Conservation (phyloP, 2,113 vertebrate genomes). For the Uropsilus gracilis region DNA sequence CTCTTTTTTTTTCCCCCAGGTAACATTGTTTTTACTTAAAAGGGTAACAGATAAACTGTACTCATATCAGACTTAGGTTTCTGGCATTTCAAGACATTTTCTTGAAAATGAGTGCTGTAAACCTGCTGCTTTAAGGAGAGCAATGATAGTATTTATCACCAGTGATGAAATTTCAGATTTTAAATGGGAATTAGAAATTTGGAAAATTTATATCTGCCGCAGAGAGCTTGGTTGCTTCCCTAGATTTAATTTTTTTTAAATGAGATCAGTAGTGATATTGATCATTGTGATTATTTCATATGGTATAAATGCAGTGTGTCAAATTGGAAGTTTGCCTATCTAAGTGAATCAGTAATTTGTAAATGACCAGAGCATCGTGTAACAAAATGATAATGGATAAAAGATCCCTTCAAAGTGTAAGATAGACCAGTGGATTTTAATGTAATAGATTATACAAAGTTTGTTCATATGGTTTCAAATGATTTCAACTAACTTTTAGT, state of each 20-base stretch:
- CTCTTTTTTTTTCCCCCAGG: neutral
- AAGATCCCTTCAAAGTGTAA: conserved; percentile 51
- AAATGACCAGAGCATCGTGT: neutral
- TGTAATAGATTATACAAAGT: conserved; percentile 30
- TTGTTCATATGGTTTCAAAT: conserved; percentile 20
- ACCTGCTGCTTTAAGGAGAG: conserved; percentile 30
- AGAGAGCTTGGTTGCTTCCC: neutral
- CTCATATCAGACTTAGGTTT: conserved; percentile 21
- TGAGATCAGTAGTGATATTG: conserved; percentile 41
- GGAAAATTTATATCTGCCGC: conserved; percentile 19
- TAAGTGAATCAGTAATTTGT: conserved; percentile 22
- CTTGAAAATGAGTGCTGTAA: conserved; percentile 55
- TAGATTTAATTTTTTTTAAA: conserved; percentile 45
- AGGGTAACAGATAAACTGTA: neutral
- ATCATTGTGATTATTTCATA: conserved; percentile 63
- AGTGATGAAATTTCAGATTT: conserved; percentile 38
- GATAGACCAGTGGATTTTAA: conserved; percentile 31
- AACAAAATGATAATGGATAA: conserved; percentile 25
- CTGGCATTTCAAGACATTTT: conserved; percentile 24
- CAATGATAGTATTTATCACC: conserved; percentile 36
- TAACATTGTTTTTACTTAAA: conserved; percentile 42
- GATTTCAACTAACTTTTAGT: conserved; percentile 51
- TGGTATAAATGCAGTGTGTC: conserved; percentile 39
- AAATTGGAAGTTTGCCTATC: conserved; percentile 24
- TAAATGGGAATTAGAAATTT: conserved; percentile 57